phyloP scores from a whole-genome alignment of 2,888 invertebrate species.

The Orthosia incerta region DNA sequence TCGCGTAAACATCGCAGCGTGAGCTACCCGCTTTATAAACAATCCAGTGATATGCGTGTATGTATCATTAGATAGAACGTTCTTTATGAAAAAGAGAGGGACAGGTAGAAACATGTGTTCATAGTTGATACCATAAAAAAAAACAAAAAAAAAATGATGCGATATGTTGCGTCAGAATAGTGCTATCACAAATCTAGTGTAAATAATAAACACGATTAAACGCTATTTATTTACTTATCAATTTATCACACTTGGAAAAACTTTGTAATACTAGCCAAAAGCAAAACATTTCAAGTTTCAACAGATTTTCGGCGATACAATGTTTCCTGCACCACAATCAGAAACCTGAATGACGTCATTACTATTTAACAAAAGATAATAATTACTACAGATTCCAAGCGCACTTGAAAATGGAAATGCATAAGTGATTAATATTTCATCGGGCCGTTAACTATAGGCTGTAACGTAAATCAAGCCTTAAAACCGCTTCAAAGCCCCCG shows the following conservation, averaged over 20 bases:
- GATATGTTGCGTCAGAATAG: too few relatives aligned
- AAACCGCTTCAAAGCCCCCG: slow-evolving; percentile 42
- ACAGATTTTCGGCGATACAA: not conserved
- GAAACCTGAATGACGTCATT: slow-evolving; percentile 1
- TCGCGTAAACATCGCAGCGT: slow-evolving; percentile 46
- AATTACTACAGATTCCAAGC: slow-evolving; percentile 6
- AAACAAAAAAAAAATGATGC: not conserved
- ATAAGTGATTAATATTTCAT: slow-evolving; percentile 56
- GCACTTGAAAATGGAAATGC: slow-evolving; percentile 38
- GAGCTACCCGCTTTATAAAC: slow-evolving; percentile 53
- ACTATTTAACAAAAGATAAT: slow-evolving; percentile 21
- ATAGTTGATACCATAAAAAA: not conserved
- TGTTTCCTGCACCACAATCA: not conserved
- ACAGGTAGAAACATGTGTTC: too few relatives aligned
- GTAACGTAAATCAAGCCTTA: slow-evolving; percentile 53
- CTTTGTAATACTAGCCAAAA: not conserved
- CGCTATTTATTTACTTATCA: too few relatives aligned
- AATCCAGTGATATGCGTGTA: slow-evolving; percentile 35
- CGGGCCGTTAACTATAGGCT: slow-evolving; percentile 30
- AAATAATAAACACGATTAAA: too few relatives aligned
- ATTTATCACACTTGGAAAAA: too few relatives aligned
- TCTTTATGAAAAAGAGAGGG: not conserved
- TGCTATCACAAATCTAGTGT: too few relatives aligned
- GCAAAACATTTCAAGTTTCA: not conserved
- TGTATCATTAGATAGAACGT: not conserved